Conservation (phyloP, 1,140 invertebrate genomes). For the Heliconius eleuchia region DNA sequence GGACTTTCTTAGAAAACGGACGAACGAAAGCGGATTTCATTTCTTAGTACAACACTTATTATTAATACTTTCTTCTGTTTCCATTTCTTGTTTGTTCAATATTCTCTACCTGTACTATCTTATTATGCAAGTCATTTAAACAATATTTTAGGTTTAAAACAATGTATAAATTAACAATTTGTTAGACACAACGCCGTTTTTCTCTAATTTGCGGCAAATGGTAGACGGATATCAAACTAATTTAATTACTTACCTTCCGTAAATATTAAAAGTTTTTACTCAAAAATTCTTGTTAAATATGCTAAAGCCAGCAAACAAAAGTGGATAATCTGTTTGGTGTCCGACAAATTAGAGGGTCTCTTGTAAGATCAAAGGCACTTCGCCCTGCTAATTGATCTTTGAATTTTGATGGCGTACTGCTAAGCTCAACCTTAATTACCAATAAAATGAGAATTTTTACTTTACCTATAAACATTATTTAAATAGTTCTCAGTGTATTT, state of each 20-base stretch:
- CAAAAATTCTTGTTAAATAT: constrained; percentile 68
- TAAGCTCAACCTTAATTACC: constrained; percentile 48
- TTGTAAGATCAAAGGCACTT: constrained; percentile 66
- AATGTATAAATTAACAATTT: not conserved
- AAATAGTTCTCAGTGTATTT: not conserved
- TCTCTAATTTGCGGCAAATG: constrained; percentile 14
- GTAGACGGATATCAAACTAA: constrained; percentile 41
- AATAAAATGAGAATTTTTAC: constrained; percentile 21
- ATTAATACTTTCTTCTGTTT: not conserved
- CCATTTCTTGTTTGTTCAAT: not conserved
- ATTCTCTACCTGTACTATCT: not conserved
- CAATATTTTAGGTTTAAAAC: not conserved
- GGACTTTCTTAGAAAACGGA: not conserved
- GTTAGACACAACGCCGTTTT: not conserved
- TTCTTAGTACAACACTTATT: not conserved
- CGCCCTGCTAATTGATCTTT: constrained; percentile 66
- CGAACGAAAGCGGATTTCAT: not conserved
- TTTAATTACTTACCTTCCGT: constrained; percentile 44
- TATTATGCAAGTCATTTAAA: not conserved
- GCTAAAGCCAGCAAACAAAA: constrained; percentile 68
- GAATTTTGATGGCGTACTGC: constrained; percentile 59
- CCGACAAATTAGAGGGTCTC: constrained; percentile 66
- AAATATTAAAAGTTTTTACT: constrained; percentile 58
- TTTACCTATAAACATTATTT: not conserved
- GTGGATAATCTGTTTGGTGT: constrained; percentile 71